Evolutionary conservation across 30 jellyfish, hydroid and myxozoan species (phyloP), one percentile per base, ranked within the genome.

Genomic region (Hydractinia symbiolongicarpus): DNA sequence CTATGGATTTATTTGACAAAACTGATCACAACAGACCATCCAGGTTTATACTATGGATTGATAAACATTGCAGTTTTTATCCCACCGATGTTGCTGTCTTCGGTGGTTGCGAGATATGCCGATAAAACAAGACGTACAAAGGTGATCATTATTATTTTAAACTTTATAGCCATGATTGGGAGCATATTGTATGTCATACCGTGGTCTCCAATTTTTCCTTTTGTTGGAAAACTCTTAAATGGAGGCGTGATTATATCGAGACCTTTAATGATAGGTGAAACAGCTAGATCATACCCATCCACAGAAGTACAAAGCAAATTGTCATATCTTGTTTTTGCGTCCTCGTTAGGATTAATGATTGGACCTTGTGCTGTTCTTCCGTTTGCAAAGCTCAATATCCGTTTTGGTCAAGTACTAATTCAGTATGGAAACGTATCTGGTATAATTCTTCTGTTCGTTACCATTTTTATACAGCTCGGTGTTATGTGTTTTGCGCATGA

Each of bases 331-430:
- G 88, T 52, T 51, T 30, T 80, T 20, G 88, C 82, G 19, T 53
- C 50, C 51, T 57, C 55, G 10, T 7, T 64, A 17, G 88, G 88
- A 11, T 50, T 80, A 0, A 64, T 61, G 10, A 13, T 67, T 64
- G 88, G 88, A 10, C 88, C 88, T 0, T 51, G 56, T 10, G n/a
- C 61, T n/a, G 67, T 64, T 55, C 49, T 64, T 3, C 19, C 60
- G 7, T 80, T 80, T 17, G 30, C 57, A 51, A 49, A 30, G 0
- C 21, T 64, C 30, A 55, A 80, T 64, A 64, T 80, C 73, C 20
- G 14, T 1, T 51, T 80, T 67, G 88, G 88, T n/a, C 14, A 44
- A 0, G 66, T 85, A 85, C 84, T 57, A 13, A 67, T 80, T 53
- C 53, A 52, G 15, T 67, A 50, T 30, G 84, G 67, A 6, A 80